Evolutionary conservation across 2,797 vertebrate genomes (phyloP).

Genomic region (Artibeus jamaicensis): DNA sequence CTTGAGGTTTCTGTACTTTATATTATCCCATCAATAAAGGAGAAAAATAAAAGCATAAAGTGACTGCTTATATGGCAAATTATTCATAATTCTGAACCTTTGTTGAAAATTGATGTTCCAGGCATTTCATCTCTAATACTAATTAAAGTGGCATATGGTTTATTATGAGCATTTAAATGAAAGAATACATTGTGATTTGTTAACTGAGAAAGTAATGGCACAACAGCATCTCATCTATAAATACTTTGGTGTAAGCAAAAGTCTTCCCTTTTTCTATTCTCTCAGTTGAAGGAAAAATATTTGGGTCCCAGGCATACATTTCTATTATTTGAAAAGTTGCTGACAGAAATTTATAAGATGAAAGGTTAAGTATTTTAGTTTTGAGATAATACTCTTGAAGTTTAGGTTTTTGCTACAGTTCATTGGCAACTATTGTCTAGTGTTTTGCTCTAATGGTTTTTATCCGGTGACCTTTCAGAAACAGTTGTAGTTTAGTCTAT

Average conservation of each 20-base stretch:
- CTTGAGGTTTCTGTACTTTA: slow-evolving; percentile 3
- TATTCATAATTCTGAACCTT: slow-evolving; percentile 30
- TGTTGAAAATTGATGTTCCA: neutral
- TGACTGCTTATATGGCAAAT: slow-evolving; percentile 25
- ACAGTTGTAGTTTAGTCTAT: neutral
- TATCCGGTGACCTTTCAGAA: neutral
- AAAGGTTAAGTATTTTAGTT: neutral
- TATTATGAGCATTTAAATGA: slow-evolving; percentile 6
- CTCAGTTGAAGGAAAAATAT: neutral
- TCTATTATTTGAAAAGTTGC: slow-evolving; percentile 30
- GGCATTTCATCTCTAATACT: slow-evolving; percentile 18
- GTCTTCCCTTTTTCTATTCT: neutral
- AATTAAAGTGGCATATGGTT: neutral
- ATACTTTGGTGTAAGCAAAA: neutral
- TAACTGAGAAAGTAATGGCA: neutral
- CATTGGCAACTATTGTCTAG: neutral
- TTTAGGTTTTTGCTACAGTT: slow-evolving; percentile 16
- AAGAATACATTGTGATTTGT: neutral
- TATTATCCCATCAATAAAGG: slow-evolving; percentile 39
- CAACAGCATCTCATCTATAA: neutral
- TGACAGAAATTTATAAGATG: neutral
- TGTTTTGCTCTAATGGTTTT: neutral
- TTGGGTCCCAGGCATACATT: neutral
- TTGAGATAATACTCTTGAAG: neutral
- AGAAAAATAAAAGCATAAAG: slow-evolving; percentile 29